Percentiles rank a stretch among this genome's conserved stretches.
Evolutionary conservation across 2,113 vertebrate species (phyloP).

Genomic region (Tretioscincus oriximinensis): DNA sequence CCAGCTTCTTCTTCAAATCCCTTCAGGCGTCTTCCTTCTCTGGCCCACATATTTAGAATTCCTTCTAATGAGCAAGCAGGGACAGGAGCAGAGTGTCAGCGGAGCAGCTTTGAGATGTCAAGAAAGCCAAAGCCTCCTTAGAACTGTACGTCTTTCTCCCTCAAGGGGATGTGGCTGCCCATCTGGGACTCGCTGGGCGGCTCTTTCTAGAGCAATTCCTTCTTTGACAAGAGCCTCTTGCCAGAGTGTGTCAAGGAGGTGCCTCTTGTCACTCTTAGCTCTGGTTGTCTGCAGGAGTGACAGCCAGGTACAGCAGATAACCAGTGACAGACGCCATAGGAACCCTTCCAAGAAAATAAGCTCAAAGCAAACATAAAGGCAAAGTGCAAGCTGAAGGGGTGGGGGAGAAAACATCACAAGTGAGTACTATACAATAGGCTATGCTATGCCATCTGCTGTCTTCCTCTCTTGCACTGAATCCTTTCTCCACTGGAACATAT

Average conservation of each 20-base stretch:
- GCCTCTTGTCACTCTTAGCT: background rate
- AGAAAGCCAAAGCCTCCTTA: background rate
- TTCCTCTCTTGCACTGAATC: no score
- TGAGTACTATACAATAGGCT: fast-evolving
- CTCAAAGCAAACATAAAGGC: background rate
- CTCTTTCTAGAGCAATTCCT: background rate
- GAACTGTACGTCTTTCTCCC: background rate
- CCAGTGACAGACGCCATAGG: background rate
- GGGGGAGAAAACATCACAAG: background rate
- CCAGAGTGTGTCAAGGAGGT: background rate
- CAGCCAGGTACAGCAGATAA: background rate
- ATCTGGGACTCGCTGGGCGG: background rate
- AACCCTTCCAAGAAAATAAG: constrained; percentile 8
- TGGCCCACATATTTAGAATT: background rate
- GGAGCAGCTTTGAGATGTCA: background rate
- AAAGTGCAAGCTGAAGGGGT: background rate
- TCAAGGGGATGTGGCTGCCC: background rate
- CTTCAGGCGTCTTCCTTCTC: background rate
- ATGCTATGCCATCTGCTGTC: background rate
- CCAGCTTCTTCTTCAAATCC: background rate
- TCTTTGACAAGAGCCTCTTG: background rate
- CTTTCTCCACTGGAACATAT: no score
- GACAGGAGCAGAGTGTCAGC: background rate
- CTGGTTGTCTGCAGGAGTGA: background rate
- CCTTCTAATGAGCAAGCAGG: constrained; percentile 4